phyloP scores from a whole-genome alignment of 2,797 vertebrate genomes.

The Geotrypetes seraphini region DNA sequence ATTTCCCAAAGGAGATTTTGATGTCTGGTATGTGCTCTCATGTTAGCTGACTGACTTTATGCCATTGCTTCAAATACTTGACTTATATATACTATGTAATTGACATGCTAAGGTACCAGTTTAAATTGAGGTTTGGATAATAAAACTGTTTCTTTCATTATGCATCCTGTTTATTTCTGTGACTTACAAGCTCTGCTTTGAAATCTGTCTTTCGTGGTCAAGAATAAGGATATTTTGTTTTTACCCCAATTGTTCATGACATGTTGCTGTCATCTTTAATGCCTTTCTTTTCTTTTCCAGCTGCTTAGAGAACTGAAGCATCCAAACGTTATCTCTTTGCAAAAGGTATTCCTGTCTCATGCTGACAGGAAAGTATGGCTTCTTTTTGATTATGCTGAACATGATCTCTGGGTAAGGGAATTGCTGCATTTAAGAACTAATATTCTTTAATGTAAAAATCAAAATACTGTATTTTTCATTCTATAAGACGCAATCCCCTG shows the following conservation, averaged over 20 bases:
- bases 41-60: background rate
- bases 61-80: background rate
- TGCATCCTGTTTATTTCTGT: background rate
- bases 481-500: no score
- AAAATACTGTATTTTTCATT: no score
- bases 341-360: conserved; percentile 97
- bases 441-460: no score
- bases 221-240: background rate
- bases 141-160: background rate
- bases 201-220: background rate
- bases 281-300: conserved; percentile 62
- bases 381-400: conserved; percentile 96
- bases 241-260: background rate
- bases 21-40: no score
- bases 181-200: background rate
- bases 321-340: conserved; percentile 97
- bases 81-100: background rate
- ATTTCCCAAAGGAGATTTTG: no score
- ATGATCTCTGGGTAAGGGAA: conserved; percentile 92
- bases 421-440: conserved; percentile 6
- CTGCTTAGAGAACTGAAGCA: conserved; percentile 95
- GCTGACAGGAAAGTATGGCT: conserved; percentile 98
- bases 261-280: conserved; percentile 4
- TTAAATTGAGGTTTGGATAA: conserved; percentile 12
- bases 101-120: background rate